Evolutionary conservation across 2,797 vertebrate species (phyloP), one percentile per base, ranked within the genome.

Genomic region (Rhabdomys pumilio): DNA sequence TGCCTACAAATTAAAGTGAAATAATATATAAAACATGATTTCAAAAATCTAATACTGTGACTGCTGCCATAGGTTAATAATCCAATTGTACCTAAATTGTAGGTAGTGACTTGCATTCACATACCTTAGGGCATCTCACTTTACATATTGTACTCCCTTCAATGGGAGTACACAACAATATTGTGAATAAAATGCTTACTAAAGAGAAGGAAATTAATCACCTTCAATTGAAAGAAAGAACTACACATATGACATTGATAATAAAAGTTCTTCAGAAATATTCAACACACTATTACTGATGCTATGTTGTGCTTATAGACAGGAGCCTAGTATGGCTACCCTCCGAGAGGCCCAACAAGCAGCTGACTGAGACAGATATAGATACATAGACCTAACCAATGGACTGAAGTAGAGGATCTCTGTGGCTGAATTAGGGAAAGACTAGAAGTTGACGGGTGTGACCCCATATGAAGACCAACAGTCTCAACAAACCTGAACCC

Each of bases 21-120:
- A 79, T 76, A 53, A 94, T 90, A 75, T 34, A 29, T 76, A 84
- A 79, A 77, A 72, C 59, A 8, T 44, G 14, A 89, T 59, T 89
- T 93, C 7, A 1, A 63, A 91, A 24, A 26, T 59, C 2, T 13
- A 22, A 4, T 75, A 19, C 2, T 29, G 3, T 65, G 4, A 13
- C 13, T 76, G 3, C 3, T 77, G 1, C 2, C 50, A 1, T 79
- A 75, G 6, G 50, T 75, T 93, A 94, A 38, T 50, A 34, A 44
- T 72, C 1, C 6, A 0, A 15, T 75, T 93, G 14, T 73, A 11
- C 4, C 6, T n/a, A 61, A 65, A 73, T 84, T 90, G 86, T 47
- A 67, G 11, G 1, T 6, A 85, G 77, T 72, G 72, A 72, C 13
- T 9, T 86, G 15, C 15, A 1, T 72, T n/a, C 50, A 53, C 4